Evolutionary conservation across 1,140 invertebrate genomes (phyloP), one percentile per base, ranked within the genome.

Genomic region (Drosophila orosa): DNA sequence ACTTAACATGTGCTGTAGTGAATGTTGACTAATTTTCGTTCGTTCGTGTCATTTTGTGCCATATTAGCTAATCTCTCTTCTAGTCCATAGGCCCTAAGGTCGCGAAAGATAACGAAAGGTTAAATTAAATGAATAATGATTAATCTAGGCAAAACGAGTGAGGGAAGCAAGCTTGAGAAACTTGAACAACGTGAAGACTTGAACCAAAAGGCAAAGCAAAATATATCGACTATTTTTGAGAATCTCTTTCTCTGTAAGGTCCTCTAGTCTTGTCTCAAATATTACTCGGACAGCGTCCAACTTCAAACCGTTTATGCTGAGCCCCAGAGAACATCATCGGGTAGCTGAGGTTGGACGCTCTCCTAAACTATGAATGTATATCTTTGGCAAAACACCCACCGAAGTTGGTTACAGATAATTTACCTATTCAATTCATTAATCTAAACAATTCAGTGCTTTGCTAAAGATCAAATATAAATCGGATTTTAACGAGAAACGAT

Each of bases 1-100:
- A 78, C 59, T 89, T 87, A 87, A 89, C 83, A 87, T 89, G 83
- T 87, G 84, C 84, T 80, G 84, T 89, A 87, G 84, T 87, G 68
- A 84, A 82, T 65, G 56, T 79, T 76, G 77, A 86, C 82, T 87
- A 87, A 86, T 82, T 81, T 60, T 68, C 65, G 62, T 80, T 82
- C 24, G 74, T 80, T 82, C 39, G 74, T 76, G 74, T 76, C 74
- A 57, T 78, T 83, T 67, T 87, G 79, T 87, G 84, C 84, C 83
- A 87, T 86, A 86, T 86, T 87, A 65, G 68, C 59, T 37, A 82
- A 74, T 77, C 52, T 76, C 44, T 72, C 68, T 72, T 69, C 73
- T 50, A 78, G 50, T 66, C 67, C 39, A 63, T 58, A 61, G 59
- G 37, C 58, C 68, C 39, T 78, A 56, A 76, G 72, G 73, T 80